These are phyloP conservation scores for Crocallis elinguaria DNA, from an alignment of 2,888 invertebrate genomes.

Conservation along the genomic window DNA sequence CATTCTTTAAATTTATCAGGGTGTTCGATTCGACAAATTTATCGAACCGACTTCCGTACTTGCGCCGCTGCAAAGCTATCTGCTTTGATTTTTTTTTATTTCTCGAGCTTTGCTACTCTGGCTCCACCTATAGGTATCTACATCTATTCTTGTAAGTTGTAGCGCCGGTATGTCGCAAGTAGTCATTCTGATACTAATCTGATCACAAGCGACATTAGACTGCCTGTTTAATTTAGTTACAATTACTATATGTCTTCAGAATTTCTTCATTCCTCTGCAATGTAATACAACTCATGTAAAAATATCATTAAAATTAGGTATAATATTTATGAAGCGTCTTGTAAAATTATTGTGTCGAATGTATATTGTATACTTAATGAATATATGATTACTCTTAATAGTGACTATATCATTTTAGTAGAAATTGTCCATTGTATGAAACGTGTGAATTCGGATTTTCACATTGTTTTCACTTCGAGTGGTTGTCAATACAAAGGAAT, in stretches of 20 bases:
- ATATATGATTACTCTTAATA: neutral
- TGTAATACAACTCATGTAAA: constrained; percentile 5
- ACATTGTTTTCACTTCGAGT: constrained; percentile 12
- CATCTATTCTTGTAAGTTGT: too few relatives aligned
- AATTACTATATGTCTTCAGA: neutral
- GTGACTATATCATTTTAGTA: constrained; percentile 4
- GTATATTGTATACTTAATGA: neutral
- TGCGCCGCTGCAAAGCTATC: too few relatives aligned
- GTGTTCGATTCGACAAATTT: too few relatives aligned
- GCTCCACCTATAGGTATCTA: too few relatives aligned
- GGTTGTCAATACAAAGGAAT: too few relatives aligned
- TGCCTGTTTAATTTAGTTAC: neutral
- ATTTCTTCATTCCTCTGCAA: neutral
- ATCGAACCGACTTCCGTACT: too few relatives aligned
- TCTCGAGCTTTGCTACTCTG: too few relatives aligned
- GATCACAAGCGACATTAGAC: too few relatives aligned
- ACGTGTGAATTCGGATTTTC: constrained; percentile 15
- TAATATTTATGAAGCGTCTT: constrained; percentile 21
- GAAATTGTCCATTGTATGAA: constrained; percentile 4
- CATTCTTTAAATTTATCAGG: too few relatives aligned
- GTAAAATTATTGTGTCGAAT: constrained; percentile 17
- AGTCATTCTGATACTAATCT: too few relatives aligned
- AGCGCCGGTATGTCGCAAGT: too few relatives aligned
- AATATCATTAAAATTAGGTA: constrained; percentile 18
- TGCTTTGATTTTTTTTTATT: too few relatives aligned